phyloP scores from a whole-genome alignment of 2,797 vertebrate species.

The Sebastes minor region DNA sequence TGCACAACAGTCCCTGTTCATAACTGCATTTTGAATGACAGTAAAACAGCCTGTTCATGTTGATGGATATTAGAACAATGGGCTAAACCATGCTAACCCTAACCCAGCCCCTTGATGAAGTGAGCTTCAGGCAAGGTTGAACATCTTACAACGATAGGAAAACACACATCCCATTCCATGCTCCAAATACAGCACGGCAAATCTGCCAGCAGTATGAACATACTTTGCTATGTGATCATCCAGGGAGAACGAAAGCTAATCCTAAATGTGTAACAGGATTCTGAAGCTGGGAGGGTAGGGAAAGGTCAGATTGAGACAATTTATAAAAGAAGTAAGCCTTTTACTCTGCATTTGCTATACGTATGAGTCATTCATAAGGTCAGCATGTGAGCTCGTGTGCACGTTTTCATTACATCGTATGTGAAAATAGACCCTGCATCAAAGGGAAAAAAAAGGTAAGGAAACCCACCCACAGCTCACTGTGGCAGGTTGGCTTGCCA shows the following conservation, averaged over 20 bases:
- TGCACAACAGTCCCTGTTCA: neutral
- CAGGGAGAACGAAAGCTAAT: neutral
- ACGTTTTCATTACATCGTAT: neutral
- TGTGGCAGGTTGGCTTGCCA: neutral
- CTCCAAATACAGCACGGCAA: neutral
- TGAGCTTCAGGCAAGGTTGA: neutral
- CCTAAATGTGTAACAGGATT: neutral
- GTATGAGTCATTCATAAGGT: slow-evolving; percentile 2
- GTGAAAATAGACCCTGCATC: slow-evolving; percentile 2
- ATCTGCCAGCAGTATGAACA: neutral
- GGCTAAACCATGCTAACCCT: neutral
- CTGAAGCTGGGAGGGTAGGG: neutral
- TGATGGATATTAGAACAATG: neutral
- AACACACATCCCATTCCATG: neutral
- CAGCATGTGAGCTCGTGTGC: neutral
- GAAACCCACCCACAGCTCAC: neutral
- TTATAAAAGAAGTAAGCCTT: neutral
- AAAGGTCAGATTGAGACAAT: neutral
- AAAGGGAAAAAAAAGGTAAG: neutral
- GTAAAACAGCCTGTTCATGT: neutral
- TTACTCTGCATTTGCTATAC: neutral
- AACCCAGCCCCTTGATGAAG: neutral
- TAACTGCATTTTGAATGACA: neutral
- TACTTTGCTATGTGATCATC: neutral
- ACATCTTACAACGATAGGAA: neutral